phyloP scores from a whole-genome alignment of 2,113 vertebrate species.

The Lepus americanus region DNA sequence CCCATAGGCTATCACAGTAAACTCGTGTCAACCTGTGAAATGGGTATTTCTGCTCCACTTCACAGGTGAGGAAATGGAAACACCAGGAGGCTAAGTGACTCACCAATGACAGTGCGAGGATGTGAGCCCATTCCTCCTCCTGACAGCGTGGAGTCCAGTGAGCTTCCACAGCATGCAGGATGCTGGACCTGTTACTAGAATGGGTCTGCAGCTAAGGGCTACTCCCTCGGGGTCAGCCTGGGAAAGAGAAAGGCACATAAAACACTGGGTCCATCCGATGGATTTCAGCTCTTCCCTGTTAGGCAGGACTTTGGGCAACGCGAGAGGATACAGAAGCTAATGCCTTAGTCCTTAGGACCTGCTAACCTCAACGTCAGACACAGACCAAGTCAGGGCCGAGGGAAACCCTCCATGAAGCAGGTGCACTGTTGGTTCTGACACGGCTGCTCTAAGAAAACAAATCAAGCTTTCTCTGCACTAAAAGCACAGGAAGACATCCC shows the following conservation, averaged over 20 bases:
- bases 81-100: not conserved
- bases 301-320: not conserved
- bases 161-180: too few species aligned
- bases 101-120: not conserved
- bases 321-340: not conserved
- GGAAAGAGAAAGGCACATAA: not conserved
- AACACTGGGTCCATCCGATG: not conserved
- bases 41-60: not conserved
- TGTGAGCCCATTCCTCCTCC: not conserved
- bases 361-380: too few species aligned
- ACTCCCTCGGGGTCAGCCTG: not conserved
- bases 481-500: not conserved
- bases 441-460: not conserved
- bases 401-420: not conserved
- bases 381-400: not conserved
- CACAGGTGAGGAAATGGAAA: not conserved
- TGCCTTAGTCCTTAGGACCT: too few species aligned
- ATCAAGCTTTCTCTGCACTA: not conserved
- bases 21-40: not conserved
- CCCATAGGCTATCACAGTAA: too few species aligned
- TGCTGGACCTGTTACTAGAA: not conserved
- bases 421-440: too few species aligned
- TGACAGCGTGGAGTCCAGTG: too few species aligned
- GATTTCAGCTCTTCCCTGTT: not conserved
- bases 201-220: not conserved